phyloP scores from a whole-genome alignment of 2,797 vertebrate genomes.

The Decapterus maruadsi region DNA sequence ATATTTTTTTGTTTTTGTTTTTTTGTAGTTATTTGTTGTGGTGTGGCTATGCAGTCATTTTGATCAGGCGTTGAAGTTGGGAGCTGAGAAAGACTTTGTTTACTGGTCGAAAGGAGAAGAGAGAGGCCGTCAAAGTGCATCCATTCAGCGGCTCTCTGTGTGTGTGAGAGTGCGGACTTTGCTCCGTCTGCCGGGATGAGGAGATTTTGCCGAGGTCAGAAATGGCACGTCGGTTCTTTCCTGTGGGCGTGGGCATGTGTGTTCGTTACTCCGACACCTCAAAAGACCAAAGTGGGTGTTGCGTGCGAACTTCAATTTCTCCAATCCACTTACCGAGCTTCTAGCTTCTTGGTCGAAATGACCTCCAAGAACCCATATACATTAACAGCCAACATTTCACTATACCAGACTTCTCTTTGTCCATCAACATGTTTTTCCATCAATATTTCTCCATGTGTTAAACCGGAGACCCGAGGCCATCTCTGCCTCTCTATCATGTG shows the following conservation, averaged over 20 bases:
- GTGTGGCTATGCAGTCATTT: constrained; percentile 31
- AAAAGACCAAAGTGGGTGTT: constrained; percentile 61
- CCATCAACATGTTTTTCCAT: constrained; percentile 69
- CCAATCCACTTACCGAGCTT: constrained; percentile 58
- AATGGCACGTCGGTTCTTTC: constrained; percentile 21
- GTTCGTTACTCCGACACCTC: constrained; percentile 59
- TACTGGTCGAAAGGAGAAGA: constrained; percentile 35
- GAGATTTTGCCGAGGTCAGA: constrained; percentile 65
- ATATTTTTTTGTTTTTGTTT: neutral
- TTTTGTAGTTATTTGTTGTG: constrained; percentile 35
- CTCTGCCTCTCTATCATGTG: constrained; percentile 52
- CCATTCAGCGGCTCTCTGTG: constrained; percentile 27
- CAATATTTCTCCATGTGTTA: constrained; percentile 68
- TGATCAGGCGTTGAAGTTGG: constrained; percentile 32
- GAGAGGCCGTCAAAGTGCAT: constrained; percentile 32
- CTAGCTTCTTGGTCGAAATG: constrained; percentile 56
- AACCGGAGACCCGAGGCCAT: constrained; percentile 64
- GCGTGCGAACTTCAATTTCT: constrained; percentile 62
- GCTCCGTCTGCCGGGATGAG: constrained; percentile 46
- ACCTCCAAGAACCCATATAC: constrained; percentile 64
- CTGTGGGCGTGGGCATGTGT: constrained; percentile 45
- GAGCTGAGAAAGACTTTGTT: constrained; percentile 33
- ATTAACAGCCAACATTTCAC: constrained; percentile 68
- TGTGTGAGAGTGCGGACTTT: constrained; percentile 38
- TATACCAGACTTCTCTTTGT: constrained; percentile 60